Evolutionary conservation across 2,797 vertebrate species (phyloP).

Genomic region (Melanotaenia trifasciata): DNA sequence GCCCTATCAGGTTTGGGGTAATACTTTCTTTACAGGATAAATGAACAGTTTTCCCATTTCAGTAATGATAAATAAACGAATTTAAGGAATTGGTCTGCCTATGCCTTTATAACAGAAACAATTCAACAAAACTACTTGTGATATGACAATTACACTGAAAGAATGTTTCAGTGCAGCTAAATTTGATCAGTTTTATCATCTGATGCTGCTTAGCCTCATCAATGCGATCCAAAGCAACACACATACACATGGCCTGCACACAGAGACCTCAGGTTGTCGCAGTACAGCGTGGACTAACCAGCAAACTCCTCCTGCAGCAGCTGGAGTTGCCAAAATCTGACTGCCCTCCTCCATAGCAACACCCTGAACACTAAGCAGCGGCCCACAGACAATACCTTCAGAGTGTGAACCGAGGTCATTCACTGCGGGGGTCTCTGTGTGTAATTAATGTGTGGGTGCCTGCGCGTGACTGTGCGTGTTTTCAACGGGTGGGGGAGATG

Average conservation of each 20-base stretch:
- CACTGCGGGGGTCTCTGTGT: slow-evolving; percentile 61
- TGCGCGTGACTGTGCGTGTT: slow-evolving; percentile 43
- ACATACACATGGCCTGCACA: slow-evolving; percentile 22
- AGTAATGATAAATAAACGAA: too few species aligned
- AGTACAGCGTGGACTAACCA: slow-evolving; percentile 71
- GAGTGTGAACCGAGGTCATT: slow-evolving; percentile 72
- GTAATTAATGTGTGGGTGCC: slow-evolving; percentile 53
- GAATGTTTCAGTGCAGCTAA: background rate
- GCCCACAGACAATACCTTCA: slow-evolving; percentile 66
- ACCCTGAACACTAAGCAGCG: slow-evolving; percentile 59
- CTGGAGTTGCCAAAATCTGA: slow-evolving; percentile 69
- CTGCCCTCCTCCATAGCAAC: slow-evolving; percentile 76
- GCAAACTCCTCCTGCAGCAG: slow-evolving; percentile 70
- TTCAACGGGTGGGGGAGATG: slow-evolving; percentile 46
- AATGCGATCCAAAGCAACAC: slow-evolving; percentile 31
- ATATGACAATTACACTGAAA: background rate
- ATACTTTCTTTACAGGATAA: background rate
- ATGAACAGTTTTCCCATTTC: too few species aligned
- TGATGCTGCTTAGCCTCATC: slow-evolving; percentile 25
- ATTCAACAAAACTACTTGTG: too few species aligned
- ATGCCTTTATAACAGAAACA: too few species aligned
- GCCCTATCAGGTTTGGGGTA: background rate
- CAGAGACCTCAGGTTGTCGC: slow-evolving; percentile 65
- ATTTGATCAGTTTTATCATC: slow-evolving; percentile 8
- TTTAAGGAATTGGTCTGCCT: too few species aligned